Evolutionary conservation across 1,140 invertebrate genomes (phyloP).

Genomic region (Physella acuta): DNA sequence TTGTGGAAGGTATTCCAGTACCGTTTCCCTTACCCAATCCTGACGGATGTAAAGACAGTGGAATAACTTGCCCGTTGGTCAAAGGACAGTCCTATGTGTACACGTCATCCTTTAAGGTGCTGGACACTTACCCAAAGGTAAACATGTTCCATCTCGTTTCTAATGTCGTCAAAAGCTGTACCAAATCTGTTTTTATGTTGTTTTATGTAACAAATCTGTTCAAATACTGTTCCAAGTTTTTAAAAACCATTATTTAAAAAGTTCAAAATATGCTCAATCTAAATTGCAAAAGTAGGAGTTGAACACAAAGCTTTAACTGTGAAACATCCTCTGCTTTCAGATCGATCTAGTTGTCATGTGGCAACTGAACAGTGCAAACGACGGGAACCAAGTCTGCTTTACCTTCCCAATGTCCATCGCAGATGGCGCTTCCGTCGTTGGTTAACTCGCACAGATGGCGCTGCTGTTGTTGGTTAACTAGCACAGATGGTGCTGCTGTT

Average conservation of each 20-base stretch:
- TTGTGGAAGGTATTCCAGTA: constrained; percentile 34
- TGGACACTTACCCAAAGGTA: constrained; percentile 17
- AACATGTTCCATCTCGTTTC: too few relatives aligned
- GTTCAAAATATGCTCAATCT: too few relatives aligned
- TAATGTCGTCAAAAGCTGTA: too few relatives aligned
- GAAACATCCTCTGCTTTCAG: constrained; percentile 15
- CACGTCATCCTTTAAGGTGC: constrained; percentile 4
- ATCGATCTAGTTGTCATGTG: constrained; percentile 19
- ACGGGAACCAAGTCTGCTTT: constrained; percentile 11
- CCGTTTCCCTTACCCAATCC: constrained; percentile 38
- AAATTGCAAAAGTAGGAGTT: too few relatives aligned
- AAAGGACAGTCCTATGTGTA: constrained; percentile 15
- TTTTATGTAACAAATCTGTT: too few relatives aligned
- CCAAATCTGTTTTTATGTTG: too few relatives aligned
- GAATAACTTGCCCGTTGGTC: constrained; percentile 29
- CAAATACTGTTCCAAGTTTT: too few relatives aligned
- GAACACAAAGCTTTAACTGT: too few relatives aligned
- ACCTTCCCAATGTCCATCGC: constrained; percentile 23
- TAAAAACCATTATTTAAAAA: too few relatives aligned
- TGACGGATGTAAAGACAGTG: constrained; percentile 35
- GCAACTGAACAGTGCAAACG: constrained; percentile 8
- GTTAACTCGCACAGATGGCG: background rate
- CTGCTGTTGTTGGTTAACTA: too few relatives aligned
- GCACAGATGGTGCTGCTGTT: too few relatives aligned
- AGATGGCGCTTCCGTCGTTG: background rate